Evolutionary conservation across 2,113 vertebrate species (phyloP).

Genomic region (Quiscalus mexicanus): DNA sequence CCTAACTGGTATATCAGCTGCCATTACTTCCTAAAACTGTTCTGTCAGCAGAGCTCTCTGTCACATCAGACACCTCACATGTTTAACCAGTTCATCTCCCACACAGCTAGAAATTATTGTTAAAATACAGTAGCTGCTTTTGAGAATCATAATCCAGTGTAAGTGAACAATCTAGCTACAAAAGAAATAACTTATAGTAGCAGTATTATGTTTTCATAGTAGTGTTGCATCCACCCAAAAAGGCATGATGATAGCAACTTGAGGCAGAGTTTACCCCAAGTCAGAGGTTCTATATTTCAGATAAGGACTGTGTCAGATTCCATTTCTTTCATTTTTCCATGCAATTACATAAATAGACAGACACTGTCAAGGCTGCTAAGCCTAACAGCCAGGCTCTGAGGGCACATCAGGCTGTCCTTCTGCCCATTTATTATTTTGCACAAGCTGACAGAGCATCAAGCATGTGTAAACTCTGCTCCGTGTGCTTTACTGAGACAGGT

Average conservation of each 20-base stretch:
- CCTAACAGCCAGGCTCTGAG: slow-evolving; percentile 40
- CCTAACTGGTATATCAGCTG: slow-evolving; percentile 36
- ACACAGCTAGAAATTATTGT: not conserved
- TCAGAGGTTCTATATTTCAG: slow-evolving; percentile 48
- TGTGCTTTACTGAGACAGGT: not conserved
- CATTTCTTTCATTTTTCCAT: slow-evolving; percentile 46
- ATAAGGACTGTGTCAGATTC: slow-evolving; percentile 50
- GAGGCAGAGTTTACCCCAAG: slow-evolving; percentile 47
- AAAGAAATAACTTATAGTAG: slow-evolving; percentile 15
- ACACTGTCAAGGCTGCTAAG: slow-evolving; percentile 59
- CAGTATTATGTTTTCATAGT: not conserved
- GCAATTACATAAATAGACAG: slow-evolving; percentile 65
- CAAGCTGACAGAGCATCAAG: slow-evolving; percentile 55
- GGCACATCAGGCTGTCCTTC: slow-evolving; percentile 25
- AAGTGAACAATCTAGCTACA: not conserved
- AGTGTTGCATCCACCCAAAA: slow-evolving; percentile 22
- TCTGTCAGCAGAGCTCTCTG: not conserved
- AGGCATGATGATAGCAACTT: slow-evolving; percentile 47
- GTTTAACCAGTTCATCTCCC: not conserved
- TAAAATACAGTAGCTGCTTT: slow-evolving; percentile 1
- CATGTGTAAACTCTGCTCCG: slow-evolving; percentile 22
- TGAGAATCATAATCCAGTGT: slow-evolving; percentile 18
- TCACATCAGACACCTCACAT: not conserved
- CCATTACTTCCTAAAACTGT: not conserved
- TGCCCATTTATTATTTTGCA: slow-evolving; percentile 36